Conservation (phyloP, 2,797 vertebrate species). For the Diceros bicornis region DNA sequence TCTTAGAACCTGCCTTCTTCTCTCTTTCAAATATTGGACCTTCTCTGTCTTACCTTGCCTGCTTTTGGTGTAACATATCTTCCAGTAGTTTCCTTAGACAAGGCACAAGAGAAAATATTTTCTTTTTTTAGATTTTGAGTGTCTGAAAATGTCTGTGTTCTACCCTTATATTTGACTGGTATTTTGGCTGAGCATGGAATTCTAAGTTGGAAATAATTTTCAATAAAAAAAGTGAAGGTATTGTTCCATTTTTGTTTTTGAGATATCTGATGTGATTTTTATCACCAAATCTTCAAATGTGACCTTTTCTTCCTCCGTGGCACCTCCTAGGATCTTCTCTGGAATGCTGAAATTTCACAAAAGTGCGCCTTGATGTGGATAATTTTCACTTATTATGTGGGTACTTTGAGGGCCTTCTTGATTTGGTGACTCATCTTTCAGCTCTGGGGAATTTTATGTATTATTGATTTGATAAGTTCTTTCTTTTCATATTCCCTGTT, state of each 20-base stretch:
- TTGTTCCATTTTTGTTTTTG: not conserved
- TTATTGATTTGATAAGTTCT: not conserved
- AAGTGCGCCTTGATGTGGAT: not conserved
- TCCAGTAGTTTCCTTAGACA: not conserved
- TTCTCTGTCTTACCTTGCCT: not conserved
- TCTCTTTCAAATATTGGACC: not conserved
- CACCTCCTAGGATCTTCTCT: not conserved
- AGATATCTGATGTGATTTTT: not conserved
- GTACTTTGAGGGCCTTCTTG: not conserved
- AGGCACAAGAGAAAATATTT: not conserved
- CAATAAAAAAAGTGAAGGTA: not conserved
- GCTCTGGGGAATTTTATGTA: not conserved
- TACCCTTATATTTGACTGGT: not conserved
- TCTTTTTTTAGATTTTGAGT: not conserved
- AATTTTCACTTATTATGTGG: not conserved
- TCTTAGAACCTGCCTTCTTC: not conserved
- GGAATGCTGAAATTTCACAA: not conserved
- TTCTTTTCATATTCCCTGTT: not conserved
- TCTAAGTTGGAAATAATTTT: not conserved
- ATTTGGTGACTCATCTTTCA: not conserved
- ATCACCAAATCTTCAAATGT: not conserved
- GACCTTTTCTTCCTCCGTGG: not conserved
- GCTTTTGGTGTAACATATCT: not conserved
- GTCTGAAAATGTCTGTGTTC: not conserved
- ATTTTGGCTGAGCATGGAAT: not conserved